phyloP scores from a whole-genome alignment of 2,113 vertebrate genomes.

The Hymenochirus boettgeri region DNA sequence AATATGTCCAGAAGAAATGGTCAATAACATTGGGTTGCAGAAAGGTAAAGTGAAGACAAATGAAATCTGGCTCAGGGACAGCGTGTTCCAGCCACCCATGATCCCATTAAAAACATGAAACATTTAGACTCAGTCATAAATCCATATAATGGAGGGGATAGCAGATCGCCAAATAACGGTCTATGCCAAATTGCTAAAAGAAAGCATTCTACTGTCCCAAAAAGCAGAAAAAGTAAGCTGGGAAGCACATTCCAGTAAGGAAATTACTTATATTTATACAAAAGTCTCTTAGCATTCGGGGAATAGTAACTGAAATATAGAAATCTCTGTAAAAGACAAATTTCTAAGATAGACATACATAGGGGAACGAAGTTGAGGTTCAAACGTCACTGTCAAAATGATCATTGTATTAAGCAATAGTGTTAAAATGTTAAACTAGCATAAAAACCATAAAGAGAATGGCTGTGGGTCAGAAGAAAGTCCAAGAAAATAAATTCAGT shows the following conservation, averaged over 20 bases:
- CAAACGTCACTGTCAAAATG: constrained; percentile 48
- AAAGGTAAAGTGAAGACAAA: constrained; percentile 47
- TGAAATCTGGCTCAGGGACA: constrained; percentile 47
- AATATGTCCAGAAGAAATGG: constrained; percentile 55
- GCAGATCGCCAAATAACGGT: constrained; percentile 53
- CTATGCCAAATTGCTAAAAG: constrained; percentile 58
- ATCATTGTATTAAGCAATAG: constrained; percentile 51
- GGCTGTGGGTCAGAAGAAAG: constrained; percentile 44
- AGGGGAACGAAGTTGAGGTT: constrained; percentile 49
- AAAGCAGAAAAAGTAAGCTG: constrained; percentile 59
- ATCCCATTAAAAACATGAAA: constrained; percentile 45
- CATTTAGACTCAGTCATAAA: constrained; percentile 51
- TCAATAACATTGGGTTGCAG: constrained; percentile 48
- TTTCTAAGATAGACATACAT: constrained; percentile 58
- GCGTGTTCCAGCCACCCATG: constrained; percentile 46
- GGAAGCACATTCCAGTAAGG: constrained; percentile 52
- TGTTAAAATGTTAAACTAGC: constrained; percentile 47
- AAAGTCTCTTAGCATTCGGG: constrained; percentile 52
- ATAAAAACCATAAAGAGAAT: constrained; percentile 49
- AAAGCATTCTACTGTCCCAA: constrained; percentile 56
- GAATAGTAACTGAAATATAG: constrained; percentile 57
- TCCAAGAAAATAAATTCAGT: constrained; percentile 54
- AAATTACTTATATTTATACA: constrained; percentile 49
- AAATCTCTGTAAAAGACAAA: constrained; percentile 58
- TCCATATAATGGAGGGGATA: constrained; percentile 49